Conservation (phyloP, 2,888 invertebrate species). For the Physocephala rufipes region DNA sequence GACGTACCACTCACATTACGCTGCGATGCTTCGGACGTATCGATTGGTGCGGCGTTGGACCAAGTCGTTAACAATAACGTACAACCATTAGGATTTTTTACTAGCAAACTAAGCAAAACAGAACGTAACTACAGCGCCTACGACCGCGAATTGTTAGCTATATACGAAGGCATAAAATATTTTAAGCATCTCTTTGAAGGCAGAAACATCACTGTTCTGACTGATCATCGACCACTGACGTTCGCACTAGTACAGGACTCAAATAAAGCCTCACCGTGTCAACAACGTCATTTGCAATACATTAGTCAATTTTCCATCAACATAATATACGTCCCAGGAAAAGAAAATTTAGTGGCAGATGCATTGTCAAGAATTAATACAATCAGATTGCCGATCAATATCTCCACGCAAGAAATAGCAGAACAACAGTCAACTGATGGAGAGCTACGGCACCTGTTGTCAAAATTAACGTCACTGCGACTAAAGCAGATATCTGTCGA, state of each 20-base stretch:
- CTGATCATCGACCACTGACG: constrained; percentile 49
- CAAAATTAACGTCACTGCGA: constrained; percentile 25
- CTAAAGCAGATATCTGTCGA: constrained; percentile 32
- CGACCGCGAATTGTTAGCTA: constrained; percentile 60
- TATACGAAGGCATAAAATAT: constrained; percentile 56
- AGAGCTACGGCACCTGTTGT: background rate
- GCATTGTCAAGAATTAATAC: constrained; percentile 36
- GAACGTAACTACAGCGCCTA: constrained; percentile 61
- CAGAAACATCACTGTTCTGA: constrained; percentile 52
- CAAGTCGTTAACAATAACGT: constrained; percentile 18
- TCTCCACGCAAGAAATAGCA: constrained; percentile 30
- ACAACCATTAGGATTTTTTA: constrained; percentile 61
- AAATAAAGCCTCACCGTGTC: constrained; percentile 39
- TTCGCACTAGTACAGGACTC: constrained; percentile 39
- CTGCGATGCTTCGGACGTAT: constrained; percentile 36
- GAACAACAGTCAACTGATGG: too few species aligned
- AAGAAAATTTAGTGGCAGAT: constrained; percentile 40
- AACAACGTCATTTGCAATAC: constrained; percentile 39
- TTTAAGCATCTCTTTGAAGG: constrained; percentile 61
- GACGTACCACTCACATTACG: constrained; percentile 31
- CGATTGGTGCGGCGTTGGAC: constrained; percentile 40
- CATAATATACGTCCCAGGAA: constrained; percentile 37
- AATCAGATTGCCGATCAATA: constrained; percentile 26
- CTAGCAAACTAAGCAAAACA: constrained; percentile 52
- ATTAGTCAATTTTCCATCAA: constrained; percentile 42